Base-by-base conservation (phyloP, 2,113 vertebrate species). In the Halichoerus grypus region DNA sequence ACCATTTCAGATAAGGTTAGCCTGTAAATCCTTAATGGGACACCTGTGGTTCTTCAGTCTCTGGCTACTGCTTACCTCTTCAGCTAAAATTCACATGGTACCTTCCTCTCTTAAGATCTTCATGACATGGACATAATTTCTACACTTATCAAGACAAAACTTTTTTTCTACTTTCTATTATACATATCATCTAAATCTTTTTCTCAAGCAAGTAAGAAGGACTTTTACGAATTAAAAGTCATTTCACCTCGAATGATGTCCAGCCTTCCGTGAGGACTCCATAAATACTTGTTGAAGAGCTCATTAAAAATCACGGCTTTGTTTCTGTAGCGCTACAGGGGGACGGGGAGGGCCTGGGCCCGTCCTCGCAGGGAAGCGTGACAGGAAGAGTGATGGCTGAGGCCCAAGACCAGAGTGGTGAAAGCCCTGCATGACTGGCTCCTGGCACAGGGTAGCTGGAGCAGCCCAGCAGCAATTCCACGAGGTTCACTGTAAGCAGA, bases 151-250 rank as follows among this genome's bases (percentile, higher is more conserved):
- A 59, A 51, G 6, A 72, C 1, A 88, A 84, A 77, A 18, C 19
- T 15, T 59, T 49, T 74, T 69, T 95, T 80, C 76, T 74, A 11
- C 51, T 71, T 76, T 91, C 16, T 39, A 18, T 86, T 63, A 28
- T 16, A 65, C 2, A 67, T 72, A 19, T 69, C 7, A 53, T 14
- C 9, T 77, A 85, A 65, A 36, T 72, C 14, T 81, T 84, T 83
- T 49, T 81, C n/a, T 36, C n/a, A 74, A 82, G 26, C 21, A 79
- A 83, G 51, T 39, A 18, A 77, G 49, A 24, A 28, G 3, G 11
- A 77, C 77, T 91, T 91, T 53, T 53, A 55, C 26, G 91, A 79
- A 89, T 82, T 28, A 71, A 93, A 95, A 91, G 36, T 36, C 36
- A 36, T 36, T 36, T 36, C 79, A 77, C 57, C 12, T 46, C 72